Evolutionary conservation across 1,140 invertebrate genomes (phyloP).

Genomic region (Pristionchus pacificus): DNA sequence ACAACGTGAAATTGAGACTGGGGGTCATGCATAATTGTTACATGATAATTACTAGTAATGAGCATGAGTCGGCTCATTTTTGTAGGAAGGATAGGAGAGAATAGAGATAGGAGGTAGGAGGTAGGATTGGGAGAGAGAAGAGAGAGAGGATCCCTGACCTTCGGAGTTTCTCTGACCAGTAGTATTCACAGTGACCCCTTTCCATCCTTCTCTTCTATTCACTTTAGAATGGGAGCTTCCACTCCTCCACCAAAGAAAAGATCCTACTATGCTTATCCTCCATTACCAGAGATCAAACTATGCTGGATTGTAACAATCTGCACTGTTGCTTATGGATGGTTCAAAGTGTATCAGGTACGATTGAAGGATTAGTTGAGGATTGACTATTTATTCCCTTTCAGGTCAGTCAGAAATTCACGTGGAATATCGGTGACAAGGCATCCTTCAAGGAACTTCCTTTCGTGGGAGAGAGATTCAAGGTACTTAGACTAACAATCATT

Average conservation of each 20-base stretch:
- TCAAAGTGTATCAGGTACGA: constrained; percentile 44
- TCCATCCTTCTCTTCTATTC: neutral
- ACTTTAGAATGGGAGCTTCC: neutral
- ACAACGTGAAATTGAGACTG: no score
- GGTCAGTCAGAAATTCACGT: constrained; percentile 39
- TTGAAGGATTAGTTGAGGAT: no score
- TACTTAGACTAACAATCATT: constrained; percentile 12
- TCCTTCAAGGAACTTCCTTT: constrained; percentile 36
- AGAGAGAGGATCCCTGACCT: neutral
- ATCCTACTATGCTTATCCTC: constrained; percentile 44
- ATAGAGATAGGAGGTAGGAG: neutral
- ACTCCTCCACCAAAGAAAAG: neutral
- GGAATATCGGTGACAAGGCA: constrained; percentile 47
- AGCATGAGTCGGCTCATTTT: no score
- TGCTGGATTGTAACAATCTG: constrained; percentile 37
- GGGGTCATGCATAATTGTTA: no score
- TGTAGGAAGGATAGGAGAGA: neutral
- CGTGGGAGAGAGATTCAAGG: constrained; percentile 46
- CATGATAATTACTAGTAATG: neutral
- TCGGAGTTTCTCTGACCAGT: no score
- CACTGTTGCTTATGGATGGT: constrained; percentile 46
- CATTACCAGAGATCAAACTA: constrained; percentile 48
- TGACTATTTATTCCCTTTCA: neutral
- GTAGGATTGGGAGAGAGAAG: neutral
- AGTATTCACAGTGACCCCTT: neutral